A percentile compares a stretch with the other conserved stretches of the same genome.
phyloP scores from a whole-genome alignment of 2,797 vertebrate species.

The Meriones psammophilus region DNA sequence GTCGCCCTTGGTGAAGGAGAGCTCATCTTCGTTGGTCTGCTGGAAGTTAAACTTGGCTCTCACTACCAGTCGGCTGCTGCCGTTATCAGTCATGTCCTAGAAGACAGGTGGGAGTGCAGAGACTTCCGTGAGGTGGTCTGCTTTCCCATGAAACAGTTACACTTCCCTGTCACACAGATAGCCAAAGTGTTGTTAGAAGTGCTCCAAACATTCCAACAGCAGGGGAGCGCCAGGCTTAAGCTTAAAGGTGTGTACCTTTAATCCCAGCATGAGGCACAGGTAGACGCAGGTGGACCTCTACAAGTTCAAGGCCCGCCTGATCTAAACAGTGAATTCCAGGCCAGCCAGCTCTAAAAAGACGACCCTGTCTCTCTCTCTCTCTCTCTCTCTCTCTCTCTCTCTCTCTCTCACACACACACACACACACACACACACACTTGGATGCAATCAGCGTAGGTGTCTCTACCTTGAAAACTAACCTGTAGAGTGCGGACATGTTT shows the following conservation, averaged over 20 bases:
- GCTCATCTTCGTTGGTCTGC: conserved; percentile 99
- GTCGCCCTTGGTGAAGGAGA: conserved; percentile 97
- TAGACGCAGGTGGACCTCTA: neutral
- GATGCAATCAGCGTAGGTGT: neutral
- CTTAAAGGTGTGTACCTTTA: neutral
- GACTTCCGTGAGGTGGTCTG: neutral
- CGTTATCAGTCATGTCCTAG: conserved; percentile 99
- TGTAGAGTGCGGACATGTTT: neutral
- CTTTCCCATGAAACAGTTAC: neutral
- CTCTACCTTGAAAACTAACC: neutral
- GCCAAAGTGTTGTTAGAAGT: neutral
- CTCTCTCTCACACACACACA: no score
- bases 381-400: no score
- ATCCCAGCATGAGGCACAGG: neutral
- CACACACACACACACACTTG: no score
- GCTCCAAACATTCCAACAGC: neutral
- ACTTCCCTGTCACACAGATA: no score
- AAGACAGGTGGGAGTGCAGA: neutral
- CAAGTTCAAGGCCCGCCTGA: neutral
- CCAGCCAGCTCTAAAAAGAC: neutral
- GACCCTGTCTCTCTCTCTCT: neutral
- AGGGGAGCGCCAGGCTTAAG: neutral
- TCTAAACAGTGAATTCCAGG: neutral
- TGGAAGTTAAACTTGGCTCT: conserved; percentile 98
- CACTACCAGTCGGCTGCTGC: conserved; percentile 94